Base-by-base conservation (phyloP, 2,888 invertebrate genomes). In the Nasonia oneida region DNA sequence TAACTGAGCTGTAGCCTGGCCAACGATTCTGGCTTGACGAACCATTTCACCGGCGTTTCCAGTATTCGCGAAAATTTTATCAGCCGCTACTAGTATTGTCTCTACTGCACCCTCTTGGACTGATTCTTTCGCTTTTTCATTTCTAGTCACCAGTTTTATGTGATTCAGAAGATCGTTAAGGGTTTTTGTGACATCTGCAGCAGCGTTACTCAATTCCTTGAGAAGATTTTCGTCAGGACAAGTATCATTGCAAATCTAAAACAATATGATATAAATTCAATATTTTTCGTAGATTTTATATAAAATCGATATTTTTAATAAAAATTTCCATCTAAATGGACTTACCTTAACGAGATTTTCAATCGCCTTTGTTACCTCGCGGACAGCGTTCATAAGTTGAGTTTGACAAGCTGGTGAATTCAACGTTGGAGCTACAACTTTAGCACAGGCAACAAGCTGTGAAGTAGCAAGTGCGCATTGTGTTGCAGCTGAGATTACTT, bases 401-500 rank as follows among this genome's bases (percentile, higher is more conserved):
- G 98, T 97, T 91, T 99, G 97, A 88, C 97, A 97, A 0, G 96
- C 96, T 0, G 96, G 96, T 89, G 96, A 97, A 89, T 96, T 96
- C 3, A 98, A 94, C 0, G 98, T 97, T 0, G 97, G 97, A 0
- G 98, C 97, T 8, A 98, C 97, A 81, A 98, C 97, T 95, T 99
- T 99, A 29, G 99, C 98, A 91, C 99, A 99, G 0, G 99, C 99
- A 0, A 99, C 99, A 3, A 99, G 95, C 92, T 99, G 99, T 67
- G 99, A 99, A 6, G 99, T 99, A 8, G 99, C 98, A 70, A 99
- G 94, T 0, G 99, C 99, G 93, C 99, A 99, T 93, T 98, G 97
- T 0, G 99, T 99, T 1, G 99, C 99, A 0, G 98, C 98, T 0
- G 98, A 97, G 89, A 99, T 99, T 75, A 99, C 98, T 90, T 95